A percentile compares a stretch with the other conserved stretches of the same genome.
These are phyloP conservation scores for Columba livia DNA, from an alignment of 2,113 vertebrate genomes.

Conservation along the genomic window DNA sequence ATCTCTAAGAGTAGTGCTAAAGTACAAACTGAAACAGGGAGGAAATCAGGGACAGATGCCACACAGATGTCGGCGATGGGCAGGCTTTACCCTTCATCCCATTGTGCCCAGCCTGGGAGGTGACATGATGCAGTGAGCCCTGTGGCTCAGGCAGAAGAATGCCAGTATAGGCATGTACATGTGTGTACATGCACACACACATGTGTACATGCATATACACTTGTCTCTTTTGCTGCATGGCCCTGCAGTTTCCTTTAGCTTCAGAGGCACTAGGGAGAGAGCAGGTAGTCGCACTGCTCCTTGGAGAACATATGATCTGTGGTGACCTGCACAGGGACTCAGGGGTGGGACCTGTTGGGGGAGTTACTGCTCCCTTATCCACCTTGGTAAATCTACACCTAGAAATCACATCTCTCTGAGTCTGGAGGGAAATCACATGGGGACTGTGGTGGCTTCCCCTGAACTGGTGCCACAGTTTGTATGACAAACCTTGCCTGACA, in stretches of 20 bases:
- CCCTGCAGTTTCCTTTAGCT: background rate
- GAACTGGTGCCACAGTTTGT: background rate
- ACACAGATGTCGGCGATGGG: accelerated
- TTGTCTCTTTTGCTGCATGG: background rate
- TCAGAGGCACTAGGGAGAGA: background rate
- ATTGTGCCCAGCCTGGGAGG: background rate
- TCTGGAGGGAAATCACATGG: background rate
- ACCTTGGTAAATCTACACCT: accelerated
- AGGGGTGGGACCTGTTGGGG: background rate
- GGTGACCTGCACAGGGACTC: background rate
- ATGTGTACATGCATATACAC: accelerated
- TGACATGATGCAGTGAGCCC: accelerated
- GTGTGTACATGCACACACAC: accelerated
- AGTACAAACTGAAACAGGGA: background rate
- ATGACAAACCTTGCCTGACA: background rate
- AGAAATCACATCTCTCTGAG: background rate
- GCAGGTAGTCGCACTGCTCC: background rate
- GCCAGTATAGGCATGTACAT: background rate
- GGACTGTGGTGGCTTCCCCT: background rate
- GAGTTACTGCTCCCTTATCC: background rate
- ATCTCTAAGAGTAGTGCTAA: background rate
- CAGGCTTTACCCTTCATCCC: background rate
- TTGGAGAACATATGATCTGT: accelerated
- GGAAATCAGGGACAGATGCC: background rate
- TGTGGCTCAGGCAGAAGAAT: accelerated